These are phyloP conservation scores for Drosophila sordidula DNA, from an alignment of 2,888 invertebrate genomes.

Conservation along the genomic window DNA sequence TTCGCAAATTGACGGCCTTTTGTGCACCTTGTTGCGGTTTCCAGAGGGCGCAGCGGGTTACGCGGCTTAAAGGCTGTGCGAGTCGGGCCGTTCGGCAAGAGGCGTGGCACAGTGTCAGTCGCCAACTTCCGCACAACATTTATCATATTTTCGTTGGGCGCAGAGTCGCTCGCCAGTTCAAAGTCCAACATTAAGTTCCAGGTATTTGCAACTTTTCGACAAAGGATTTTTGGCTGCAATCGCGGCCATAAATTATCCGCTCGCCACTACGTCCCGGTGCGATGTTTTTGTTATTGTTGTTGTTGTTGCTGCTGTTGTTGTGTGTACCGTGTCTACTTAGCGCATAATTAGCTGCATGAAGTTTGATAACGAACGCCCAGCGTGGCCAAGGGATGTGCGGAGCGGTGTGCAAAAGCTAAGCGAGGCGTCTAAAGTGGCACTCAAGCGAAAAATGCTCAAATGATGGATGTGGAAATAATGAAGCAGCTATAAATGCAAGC, in stretches of 20 bases:
- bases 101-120: conserved; percentile 42
- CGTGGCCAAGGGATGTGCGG: conserved; percentile 4
- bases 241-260: conserved; percentile 73
- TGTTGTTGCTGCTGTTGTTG: conserved; percentile 25
- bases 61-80: conserved; percentile 9
- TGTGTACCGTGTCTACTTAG: conserved; percentile 72
- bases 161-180: conserved; percentile 63
- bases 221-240: conserved; percentile 81
- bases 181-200: conserved; percentile 80
- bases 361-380: conserved; percentile 53
- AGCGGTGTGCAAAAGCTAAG: conserved; percentile 6
- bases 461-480: conserved; percentile 76
- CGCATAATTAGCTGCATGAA: conserved; percentile 79
- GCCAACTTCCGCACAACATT: conserved; percentile 72
- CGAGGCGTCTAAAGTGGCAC: conserved; percentile 40
- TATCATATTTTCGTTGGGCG: conserved; percentile 69
- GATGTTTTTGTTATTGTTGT: conserved; percentile 19
- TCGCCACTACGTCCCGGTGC: conserved; percentile 30
- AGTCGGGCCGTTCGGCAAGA: conserved; percentile 3
- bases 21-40: conserved; percentile 31
- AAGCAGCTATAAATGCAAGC: conserved; percentile 19
- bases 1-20: conserved; percentile 67
- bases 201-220: conserved; percentile 81
- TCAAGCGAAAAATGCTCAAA: conserved; percentile 53
- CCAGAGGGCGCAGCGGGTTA: neutral